These are phyloP conservation scores for Toxonevra muliebris DNA, from an alignment of 2,888 invertebrate species.

Conservation along the genomic window DNA sequence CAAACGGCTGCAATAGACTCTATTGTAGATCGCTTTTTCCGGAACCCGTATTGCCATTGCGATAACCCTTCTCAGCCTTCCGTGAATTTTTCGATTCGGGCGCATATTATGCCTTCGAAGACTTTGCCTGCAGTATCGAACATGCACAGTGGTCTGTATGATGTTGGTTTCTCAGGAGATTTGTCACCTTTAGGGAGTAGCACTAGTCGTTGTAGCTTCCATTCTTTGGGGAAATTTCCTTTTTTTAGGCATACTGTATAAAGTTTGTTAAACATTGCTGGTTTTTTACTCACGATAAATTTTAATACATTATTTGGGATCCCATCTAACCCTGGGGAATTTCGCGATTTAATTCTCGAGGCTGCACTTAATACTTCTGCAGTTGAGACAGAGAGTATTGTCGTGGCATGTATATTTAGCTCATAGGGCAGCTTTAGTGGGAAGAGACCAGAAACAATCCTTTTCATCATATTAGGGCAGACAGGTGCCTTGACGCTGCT, in stretches of 20 bases:
- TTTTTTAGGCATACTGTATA: neutral
- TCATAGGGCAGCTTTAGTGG: neutral
- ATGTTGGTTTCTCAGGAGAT: too few species aligned
- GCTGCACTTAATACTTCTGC: conserved; percentile 3
- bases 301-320: conserved; percentile 3
- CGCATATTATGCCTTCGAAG: too few species aligned
- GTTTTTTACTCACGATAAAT: neutral
- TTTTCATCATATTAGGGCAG: neutral
- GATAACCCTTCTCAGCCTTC: too few species aligned
- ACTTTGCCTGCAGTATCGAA: too few species aligned
- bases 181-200: too few species aligned
- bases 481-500: neutral
- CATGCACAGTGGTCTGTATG: too few species aligned
- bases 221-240: neutral
- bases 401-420: neutral
- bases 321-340: neutral
- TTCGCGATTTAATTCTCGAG: neutral
- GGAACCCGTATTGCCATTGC: too few species aligned
- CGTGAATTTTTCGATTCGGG: too few species aligned
- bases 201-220: neutral
- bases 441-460: neutral
- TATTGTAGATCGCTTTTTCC: too few species aligned
- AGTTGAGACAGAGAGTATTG: neutral
- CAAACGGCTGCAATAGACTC: too few species aligned
- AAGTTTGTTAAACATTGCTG: neutral